Conservation (phyloP, 2,888 invertebrate species). For the Clepsis dumicolana region DNA sequence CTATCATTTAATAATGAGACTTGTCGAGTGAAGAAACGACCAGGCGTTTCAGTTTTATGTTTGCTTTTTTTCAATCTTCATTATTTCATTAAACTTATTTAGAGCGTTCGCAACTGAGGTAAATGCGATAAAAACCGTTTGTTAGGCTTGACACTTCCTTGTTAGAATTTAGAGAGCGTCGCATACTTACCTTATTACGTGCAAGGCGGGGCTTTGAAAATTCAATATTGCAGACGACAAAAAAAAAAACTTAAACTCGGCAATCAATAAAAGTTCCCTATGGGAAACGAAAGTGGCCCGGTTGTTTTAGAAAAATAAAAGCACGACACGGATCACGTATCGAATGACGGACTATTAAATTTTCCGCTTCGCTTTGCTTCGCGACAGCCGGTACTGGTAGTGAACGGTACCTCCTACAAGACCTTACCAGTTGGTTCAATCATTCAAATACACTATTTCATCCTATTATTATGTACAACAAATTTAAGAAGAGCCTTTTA, state of each 20-base stretch:
- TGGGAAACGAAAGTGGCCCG: slow-evolving; percentile 76
- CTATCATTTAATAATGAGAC: not conserved
- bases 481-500: not conserved
- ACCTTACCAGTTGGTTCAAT: not conserved
- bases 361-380: slow-evolving; percentile 75
- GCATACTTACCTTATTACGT: slow-evolving; percentile 55
- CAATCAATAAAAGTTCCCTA: slow-evolving; percentile 58
- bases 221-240: slow-evolving; percentile 56
- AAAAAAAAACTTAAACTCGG: slow-evolving; percentile 53
- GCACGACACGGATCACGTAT: slow-evolving; percentile 78
- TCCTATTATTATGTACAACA: not conserved
- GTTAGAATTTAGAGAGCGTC: slow-evolving; percentile 47
- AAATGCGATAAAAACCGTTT: slow-evolving; percentile 18
- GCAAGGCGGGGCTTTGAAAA: slow-evolving; percentile 65
- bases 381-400: slow-evolving; percentile 67
- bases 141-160: slow-evolving; percentile 42
- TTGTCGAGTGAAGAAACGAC: not conserved
- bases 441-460: not conserved
- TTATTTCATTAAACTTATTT: slow-evolving; percentile 14
- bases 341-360: slow-evolving; percentile 76
- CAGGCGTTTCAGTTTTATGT: not conserved
- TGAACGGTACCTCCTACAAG: slow-evolving; percentile 58
- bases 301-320: slow-evolving; percentile 67
- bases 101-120: not conserved
- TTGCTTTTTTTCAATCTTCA: not conserved